These are phyloP conservation scores for Hystrix brachyura DNA, from an alignment of 2,113 vertebrate species.

Conservation along the genomic window DNA sequence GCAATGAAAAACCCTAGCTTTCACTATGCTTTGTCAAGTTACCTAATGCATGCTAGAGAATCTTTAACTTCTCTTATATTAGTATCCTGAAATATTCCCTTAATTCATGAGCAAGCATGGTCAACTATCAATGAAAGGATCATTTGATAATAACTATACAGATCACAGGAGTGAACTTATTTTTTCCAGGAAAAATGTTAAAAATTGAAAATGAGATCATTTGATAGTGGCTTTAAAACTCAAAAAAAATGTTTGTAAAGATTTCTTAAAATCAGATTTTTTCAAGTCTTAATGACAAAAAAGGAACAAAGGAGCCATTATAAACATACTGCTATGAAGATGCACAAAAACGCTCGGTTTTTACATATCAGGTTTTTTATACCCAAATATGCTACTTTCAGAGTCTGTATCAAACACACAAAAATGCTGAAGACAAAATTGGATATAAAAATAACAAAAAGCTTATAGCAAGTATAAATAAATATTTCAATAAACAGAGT, in stretches of 20 bases:
- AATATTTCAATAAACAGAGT: slow-evolving; percentile 60
- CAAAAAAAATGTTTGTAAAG: slow-evolving; percentile 48
- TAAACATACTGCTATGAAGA: background rate
- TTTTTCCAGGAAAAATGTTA: slow-evolving; percentile 10
- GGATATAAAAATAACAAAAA: slow-evolving; percentile 64
- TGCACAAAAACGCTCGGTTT: slow-evolving; percentile 28
- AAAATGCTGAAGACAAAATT: slow-evolving; percentile 25
- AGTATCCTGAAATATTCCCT: background rate
- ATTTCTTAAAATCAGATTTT: slow-evolving; percentile 62
- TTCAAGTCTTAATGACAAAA: slow-evolving; percentile 36
- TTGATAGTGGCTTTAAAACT: slow-evolving; percentile 38
- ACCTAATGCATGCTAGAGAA: background rate
- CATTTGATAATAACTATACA: background rate
- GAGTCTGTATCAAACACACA: background rate
- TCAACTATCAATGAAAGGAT: background rate
- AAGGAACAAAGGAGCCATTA: slow-evolving; percentile 55
- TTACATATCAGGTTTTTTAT: slow-evolving; percentile 23
- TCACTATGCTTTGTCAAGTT: background rate
- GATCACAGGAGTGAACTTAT: background rate
- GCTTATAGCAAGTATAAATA: slow-evolving; percentile 63
- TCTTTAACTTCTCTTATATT: slow-evolving; percentile 14
- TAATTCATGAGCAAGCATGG: background rate
- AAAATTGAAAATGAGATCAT: slow-evolving; percentile 52
- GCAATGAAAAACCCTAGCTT: background rate
- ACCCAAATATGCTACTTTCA: slow-evolving; percentile 33